Evolutionary conservation across 2,113 vertebrate species (phyloP), one percentile per base, ranked within the genome.

Genomic region (Poecile atricapillus): DNA sequence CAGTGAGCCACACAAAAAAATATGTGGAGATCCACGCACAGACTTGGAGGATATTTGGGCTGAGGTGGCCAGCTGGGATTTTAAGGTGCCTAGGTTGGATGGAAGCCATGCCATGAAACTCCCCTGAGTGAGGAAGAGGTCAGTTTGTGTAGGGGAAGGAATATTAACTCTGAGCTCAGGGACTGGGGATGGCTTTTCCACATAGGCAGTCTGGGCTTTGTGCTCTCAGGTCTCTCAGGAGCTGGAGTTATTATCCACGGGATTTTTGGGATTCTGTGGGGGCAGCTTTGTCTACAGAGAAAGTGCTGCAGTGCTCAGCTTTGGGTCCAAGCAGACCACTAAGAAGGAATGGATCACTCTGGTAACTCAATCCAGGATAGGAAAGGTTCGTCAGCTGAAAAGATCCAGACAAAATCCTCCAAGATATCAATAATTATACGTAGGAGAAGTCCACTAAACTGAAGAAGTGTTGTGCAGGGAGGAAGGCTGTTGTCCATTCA

Each of bases 11-110:
- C 82, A 44, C 24, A 35, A 47, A 43, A 55, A 41, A 68, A 13
- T 49, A 4, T 6, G 10, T 4, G 39, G 58, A 75, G 16, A 83
- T 39, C 41, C 20, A 50, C 0, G 0, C 10, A 11, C 24, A 74
- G 27, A 13, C 13, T 43, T 49, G 46, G 8, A 62, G 44, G 25
- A 12, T 30, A 21, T 44, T 77, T 55, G 83, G 63, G 55, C 41
- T 78, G 64, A 89, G n/a, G 43, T 50, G n/a, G 19, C 22, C 24
- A 41, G 18, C 15, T 30, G 30, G 39, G 35, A 15, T 85, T 75
- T 47, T 18, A 39, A 39, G n/a, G 13, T 64, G 46, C 62, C 20
- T 20, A 1, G n/a, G 12, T 68, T 37, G 52, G 52, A 22, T 37
- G 23, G 25, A 88, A 83, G 24, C 37, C 43, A 37, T 0, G 2